Evolutionary conservation across 2,113 vertebrate genomes (phyloP).

Genomic region (Promerops cafer): DNA sequence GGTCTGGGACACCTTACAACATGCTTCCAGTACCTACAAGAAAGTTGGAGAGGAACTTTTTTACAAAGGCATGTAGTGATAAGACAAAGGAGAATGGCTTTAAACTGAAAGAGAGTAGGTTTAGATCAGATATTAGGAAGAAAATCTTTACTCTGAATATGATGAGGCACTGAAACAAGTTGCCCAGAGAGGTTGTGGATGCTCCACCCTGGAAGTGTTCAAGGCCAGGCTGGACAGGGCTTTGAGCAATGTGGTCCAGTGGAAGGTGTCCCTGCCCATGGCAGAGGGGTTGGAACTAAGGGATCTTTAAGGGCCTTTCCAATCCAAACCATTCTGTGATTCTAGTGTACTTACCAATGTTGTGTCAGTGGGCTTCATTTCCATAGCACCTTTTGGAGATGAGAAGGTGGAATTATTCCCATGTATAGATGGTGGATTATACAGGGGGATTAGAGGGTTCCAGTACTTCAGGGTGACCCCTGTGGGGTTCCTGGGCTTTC

Average conservation of each 20-base stretch:
- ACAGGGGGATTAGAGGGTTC: background rate
- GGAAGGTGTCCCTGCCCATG: background rate
- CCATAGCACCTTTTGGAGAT: background rate
- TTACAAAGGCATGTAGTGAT: background rate
- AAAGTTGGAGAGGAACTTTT: background rate
- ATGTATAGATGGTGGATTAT: background rate
- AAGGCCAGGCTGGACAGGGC: background rate
- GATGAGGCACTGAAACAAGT: background rate
- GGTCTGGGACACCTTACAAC: background rate
- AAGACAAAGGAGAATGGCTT: background rate
- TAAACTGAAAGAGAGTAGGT: background rate
- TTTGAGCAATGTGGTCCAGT: background rate
- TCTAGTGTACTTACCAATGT: background rate
- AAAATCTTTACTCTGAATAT: background rate
- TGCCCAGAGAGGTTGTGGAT: background rate
- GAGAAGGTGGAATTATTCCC: background rate
- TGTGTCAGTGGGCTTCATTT: background rate
- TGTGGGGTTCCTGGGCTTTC: background rate
- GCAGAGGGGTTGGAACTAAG: background rate
- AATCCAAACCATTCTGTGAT: background rate
- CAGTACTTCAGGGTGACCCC: background rate
- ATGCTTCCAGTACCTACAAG: background rate
- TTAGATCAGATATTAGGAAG: background rate
- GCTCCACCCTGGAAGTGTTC: background rate
- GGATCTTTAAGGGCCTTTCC: background rate